Evolutionary conservation across 2,797 vertebrate species (phyloP), one percentile per base, ranked within the genome.

Genomic region (Muraenolepis orangiensis): DNA sequence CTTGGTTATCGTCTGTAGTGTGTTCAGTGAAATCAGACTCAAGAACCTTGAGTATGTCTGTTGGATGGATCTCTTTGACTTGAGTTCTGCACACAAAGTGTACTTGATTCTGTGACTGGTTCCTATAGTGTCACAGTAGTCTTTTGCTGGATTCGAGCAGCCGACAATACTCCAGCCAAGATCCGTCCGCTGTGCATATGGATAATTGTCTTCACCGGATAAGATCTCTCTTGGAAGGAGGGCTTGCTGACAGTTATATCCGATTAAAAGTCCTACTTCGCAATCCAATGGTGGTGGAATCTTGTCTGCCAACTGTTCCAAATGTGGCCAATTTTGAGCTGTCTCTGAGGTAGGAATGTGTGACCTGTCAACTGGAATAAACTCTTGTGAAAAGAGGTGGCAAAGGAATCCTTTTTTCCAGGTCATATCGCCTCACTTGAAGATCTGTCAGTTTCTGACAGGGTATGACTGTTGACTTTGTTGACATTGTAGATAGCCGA

Each of bases 311-410:
- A 85, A 5, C 18, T 81, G 46, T 67, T 87, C 38, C 0, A 85
- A 28, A n/a, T 86, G 75, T 77, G 78, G 72, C 84, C 75, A 85
- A 32, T 69, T 79, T 32, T 36, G 29, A 40, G 81, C 67, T 0
- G 74, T 80, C 46, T 75, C 38, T 2, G 71, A 70, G 26, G 74
- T 74, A 67, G 82, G 72, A 7, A 80, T 80, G 13, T 84, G 80
- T 0, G 2, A 20, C 29, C 34, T 76, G 32, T 83, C 72, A 6
- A 12, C 57, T 0, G 66, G 74, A 69, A 80, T 78, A 2, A 78
- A 78, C 69, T 80, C 6, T 5, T 31, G 77, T 76, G 28, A 74
- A 82, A 28, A 70, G 23, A 38, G 36, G 0, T 72, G 77, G 77
- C 67, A 82, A 28, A 61, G 61, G 34, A 6, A 77, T 46, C 30